Evolutionary conservation across 2,888 invertebrate species (phyloP), one percentile per base, ranked within the genome.

Genomic region (Chouioia cunea): DNA sequence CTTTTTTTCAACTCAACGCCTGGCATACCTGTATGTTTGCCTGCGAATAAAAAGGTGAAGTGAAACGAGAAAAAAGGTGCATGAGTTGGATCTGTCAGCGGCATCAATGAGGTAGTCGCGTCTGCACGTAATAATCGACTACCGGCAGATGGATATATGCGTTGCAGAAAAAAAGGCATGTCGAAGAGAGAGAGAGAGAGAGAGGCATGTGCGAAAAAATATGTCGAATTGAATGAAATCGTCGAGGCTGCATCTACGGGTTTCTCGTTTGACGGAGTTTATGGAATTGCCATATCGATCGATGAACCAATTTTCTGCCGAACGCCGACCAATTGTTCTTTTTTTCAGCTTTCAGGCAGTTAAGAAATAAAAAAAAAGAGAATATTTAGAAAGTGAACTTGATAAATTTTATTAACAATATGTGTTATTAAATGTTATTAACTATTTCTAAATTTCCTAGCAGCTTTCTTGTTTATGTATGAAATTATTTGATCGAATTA

Each of bases 101-200:
- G 44, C 59, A 23, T 59, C 72, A 64, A 69, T 60, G 64, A 67
- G 36, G n/a, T 36, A 15, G 23, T 36, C 22, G 47, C 27, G 27
- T n/a, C 62, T 56, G 36, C 62, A 53, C 62, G 54, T 52, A 65
- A 56, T 66, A 73, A 70, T 65, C 62, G 65, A 65, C 48, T 69
- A 44, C 47, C 10, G 14, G n/a, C 12, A 0, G 52, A 12, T 50
- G 27, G 47, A 14, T 53, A 22, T 23, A 20, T 60, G 48, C 53
- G 12, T 22, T 36, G 60, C 23, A n/a, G n/a, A 18, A 27, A 59
- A 54, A 65, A 59, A 58, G 10, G 10, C 8, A 56, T 27, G 16
- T 36, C 4, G 16, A 12, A 48, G 1, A 57, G 36, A 6, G 27
- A 27, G 3, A 27, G 27, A n/a, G n/a, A n/a, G n/a, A n/a, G n/a